Evolutionary conservation across 2,113 vertebrate genomes (phyloP).

Genomic region (Heptranchias perlo): DNA sequence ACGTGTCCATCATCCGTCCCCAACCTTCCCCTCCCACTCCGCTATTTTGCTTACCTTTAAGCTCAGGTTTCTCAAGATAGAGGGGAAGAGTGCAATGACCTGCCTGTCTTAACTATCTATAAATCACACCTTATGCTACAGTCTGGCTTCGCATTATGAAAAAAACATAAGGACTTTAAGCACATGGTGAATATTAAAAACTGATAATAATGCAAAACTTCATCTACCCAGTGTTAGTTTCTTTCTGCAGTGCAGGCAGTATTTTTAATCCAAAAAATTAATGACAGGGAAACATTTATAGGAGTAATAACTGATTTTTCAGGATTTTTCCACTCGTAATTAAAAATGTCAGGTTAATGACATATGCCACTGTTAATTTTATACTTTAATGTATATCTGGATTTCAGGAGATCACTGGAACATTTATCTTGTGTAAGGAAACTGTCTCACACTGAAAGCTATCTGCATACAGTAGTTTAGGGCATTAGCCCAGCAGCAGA

Average conservation of each 20-base stretch:
- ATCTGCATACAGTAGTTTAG: not conserved
- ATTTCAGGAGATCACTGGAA: not conserved
- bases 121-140: not conserved
- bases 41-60: not conserved
- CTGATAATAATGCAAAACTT: not conserved
- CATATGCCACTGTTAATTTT: not conserved
- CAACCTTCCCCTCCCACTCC: not conserved
- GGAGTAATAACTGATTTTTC: not conserved
- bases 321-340: not conserved
- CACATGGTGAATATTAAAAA: slow-evolving; percentile 12
- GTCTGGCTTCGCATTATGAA: not conserved
- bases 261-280: not conserved
- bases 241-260: not conserved
- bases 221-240: not conserved
- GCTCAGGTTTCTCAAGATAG: not conserved
- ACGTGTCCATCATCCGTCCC: not conserved
- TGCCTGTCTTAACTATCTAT: not conserved
- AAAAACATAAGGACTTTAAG: not conserved
- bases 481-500: not conserved
- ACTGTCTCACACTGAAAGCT: not conserved
- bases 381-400: not conserved
- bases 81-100: not conserved
- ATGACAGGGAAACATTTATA: not conserved
- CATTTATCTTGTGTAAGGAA: not conserved
- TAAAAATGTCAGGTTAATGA: slow-evolving; percentile 16